These are phyloP conservation scores for Amblyjoppa fuscipennis DNA, from an alignment of 2,888 invertebrate species.

Conservation along the genomic window DNA sequence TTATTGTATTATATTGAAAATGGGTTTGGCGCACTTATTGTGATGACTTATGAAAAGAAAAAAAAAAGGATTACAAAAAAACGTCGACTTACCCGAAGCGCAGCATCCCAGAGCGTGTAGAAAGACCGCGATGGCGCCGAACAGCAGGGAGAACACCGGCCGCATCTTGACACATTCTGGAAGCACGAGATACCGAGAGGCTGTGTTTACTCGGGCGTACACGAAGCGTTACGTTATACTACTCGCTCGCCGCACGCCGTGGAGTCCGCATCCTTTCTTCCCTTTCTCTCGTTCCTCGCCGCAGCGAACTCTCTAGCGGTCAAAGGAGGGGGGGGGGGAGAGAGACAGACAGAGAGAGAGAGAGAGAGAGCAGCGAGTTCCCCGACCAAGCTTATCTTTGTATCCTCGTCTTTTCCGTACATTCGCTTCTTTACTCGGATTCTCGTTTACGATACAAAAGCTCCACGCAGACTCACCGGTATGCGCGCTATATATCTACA, in stretches of 20 bases:
- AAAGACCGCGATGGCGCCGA: slow-evolving; percentile 76
- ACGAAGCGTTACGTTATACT: slow-evolving; percentile 57
- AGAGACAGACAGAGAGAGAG: not conserved
- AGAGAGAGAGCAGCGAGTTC: not conserved
- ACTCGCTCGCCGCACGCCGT: slow-evolving; percentile 25
- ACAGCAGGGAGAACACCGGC: slow-evolving; percentile 79
- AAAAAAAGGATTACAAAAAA: not conserved
- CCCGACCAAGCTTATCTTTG: not conserved
- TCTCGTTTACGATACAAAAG: not conserved
- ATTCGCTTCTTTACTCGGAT: not conserved
- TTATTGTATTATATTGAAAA: too few species aligned
- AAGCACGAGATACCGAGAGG: slow-evolving; percentile 72
- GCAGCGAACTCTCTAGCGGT: not conserved
- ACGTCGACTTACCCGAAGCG: slow-evolving; percentile 77
- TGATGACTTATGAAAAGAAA: slow-evolving; percentile 49
- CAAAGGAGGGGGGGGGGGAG: too few species aligned
- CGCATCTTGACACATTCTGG: slow-evolving; percentile 85
- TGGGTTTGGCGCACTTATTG: not conserved
- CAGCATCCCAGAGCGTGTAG: slow-evolving; percentile 75
- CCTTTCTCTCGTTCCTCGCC: slow-evolving; percentile 38
- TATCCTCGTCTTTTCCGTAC: slow-evolving; percentile 25
- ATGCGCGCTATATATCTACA: not conserved
- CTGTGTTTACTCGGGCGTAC: slow-evolving; percentile 57
- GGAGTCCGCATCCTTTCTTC: slow-evolving; percentile 35
- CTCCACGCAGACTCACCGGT: slow-evolving; percentile 10